These are phyloP conservation scores for Calycopis cecrops DNA, from an alignment of 1,140 invertebrate species.

Conservation along the genomic window DNA sequence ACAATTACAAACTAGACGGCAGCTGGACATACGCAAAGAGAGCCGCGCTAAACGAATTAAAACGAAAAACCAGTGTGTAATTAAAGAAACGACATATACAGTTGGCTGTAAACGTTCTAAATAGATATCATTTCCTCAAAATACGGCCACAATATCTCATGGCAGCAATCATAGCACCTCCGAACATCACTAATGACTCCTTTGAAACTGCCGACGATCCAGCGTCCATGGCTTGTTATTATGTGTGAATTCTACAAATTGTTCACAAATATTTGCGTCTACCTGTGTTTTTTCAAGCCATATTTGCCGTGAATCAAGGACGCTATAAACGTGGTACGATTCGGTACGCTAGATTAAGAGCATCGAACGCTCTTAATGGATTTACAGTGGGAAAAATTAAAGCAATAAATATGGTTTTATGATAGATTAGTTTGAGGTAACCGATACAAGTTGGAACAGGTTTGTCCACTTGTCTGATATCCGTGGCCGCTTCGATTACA, in stretches of 20 bases:
- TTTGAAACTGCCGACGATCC: slow-evolving; percentile 50
- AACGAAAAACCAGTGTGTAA: slow-evolving; percentile 19
- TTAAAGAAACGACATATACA: slow-evolving; percentile 20
- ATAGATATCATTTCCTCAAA: slow-evolving; percentile 31
- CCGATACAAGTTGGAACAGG: too few species aligned
- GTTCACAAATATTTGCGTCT: slow-evolving; percentile 74
- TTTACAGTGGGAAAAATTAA: slow-evolving; percentile 31
- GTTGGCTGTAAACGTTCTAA: slow-evolving; percentile 20
- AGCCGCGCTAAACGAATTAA: slow-evolving; percentile 16
- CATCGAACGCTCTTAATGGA: slow-evolving; percentile 29
- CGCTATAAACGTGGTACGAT: slow-evolving; percentile 50
- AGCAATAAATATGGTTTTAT: slow-evolving; percentile 14
- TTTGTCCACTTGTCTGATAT: too few species aligned
- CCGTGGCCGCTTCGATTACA: too few species aligned
- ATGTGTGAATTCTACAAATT: slow-evolving; percentile 73
- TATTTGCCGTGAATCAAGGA: slow-evolving; percentile 62
- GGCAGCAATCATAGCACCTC: slow-evolving; percentile 55
- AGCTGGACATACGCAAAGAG: not conserved
- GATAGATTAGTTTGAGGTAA: slow-evolving; percentile 5
- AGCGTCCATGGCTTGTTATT: slow-evolving; percentile 49
- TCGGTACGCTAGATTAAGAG: slow-evolving; percentile 46
- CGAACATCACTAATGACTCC: slow-evolving; percentile 48
- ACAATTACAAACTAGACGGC: not conserved
- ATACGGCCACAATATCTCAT: slow-evolving; percentile 36
- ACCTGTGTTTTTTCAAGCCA: slow-evolving; percentile 66